phyloP scores from a whole-genome alignment of 2,797 vertebrate species.

The Psittacula echo region DNA sequence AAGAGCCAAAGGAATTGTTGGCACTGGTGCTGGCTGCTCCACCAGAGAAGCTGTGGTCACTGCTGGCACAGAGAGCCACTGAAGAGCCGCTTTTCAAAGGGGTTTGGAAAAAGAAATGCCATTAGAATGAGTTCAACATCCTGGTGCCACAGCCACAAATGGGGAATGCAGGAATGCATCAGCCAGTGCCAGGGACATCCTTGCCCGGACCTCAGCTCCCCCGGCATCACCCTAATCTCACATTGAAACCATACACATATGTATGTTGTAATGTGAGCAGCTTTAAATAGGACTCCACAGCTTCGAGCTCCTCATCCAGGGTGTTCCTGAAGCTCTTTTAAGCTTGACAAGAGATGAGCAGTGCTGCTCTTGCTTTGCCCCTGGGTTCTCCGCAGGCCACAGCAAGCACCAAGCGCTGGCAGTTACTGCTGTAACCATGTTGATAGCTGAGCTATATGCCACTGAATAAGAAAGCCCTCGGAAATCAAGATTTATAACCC shows the following conservation, averaged over 20 bases:
- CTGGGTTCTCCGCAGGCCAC: not conserved
- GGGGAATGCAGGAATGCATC: not conserved
- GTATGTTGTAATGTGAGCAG: rapidly evolving
- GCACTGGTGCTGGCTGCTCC: not conserved
- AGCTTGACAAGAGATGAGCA: not conserved
- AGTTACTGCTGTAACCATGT: not conserved
- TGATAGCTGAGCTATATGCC: not conserved
- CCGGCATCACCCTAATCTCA: not conserved
- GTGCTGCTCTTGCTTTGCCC: not conserved
- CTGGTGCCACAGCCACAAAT: not conserved
- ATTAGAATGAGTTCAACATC: not conserved
- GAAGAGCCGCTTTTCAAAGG: not conserved
- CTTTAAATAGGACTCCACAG: not conserved
- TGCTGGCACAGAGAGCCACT: not conserved
- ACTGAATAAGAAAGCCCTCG: not conserved
- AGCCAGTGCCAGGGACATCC: not conserved
- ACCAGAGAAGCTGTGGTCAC: not conserved
- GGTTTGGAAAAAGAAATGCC: not conserved
- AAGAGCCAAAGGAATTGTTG: constrained; percentile 42
- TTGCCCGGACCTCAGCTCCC: rapidly evolving
- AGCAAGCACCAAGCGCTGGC: not conserved
- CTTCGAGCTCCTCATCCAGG: not conserved
- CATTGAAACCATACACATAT: too few species aligned
- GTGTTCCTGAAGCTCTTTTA: not conserved
- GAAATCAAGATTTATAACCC: not conserved